Percentiles rank a stretch among this genome's conserved stretches.
phyloP scores from a whole-genome alignment of 1,140 invertebrate species.

The Pogonomyrmex barbatus region DNA sequence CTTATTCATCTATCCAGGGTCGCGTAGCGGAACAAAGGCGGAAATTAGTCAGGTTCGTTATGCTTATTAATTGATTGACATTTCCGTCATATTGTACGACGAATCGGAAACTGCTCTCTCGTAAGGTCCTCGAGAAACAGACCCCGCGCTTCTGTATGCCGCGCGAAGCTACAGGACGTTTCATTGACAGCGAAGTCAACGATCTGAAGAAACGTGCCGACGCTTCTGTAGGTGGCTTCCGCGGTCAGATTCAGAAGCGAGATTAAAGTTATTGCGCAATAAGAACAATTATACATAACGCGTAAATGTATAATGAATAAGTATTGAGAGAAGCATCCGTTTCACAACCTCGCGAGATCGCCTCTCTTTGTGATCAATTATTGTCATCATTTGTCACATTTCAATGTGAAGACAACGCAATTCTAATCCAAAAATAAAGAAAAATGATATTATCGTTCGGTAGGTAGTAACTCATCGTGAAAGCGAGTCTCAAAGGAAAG shows the following conservation, averaged over 20 bases:
- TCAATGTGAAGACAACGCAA: neutral
- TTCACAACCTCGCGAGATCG: neutral
- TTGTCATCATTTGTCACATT: neutral
- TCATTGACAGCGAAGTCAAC: constrained; percentile 46
- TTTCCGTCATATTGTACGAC: constrained; percentile 85
- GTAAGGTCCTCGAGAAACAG: constrained; percentile 76
- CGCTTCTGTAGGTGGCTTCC: constrained; percentile 3
- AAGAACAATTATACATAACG: neutral
- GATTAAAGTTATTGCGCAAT: neutral
- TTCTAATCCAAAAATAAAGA: neutral
- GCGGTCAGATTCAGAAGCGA: neutral
- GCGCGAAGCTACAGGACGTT: constrained; percentile 11
- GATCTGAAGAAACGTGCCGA: constrained; percentile 44
- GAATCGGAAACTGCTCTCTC: constrained; percentile 79
- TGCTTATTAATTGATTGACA: constrained; percentile 87
- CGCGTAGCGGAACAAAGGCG: constrained; percentile 81
- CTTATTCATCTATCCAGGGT: constrained; percentile 83
- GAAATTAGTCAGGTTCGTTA: constrained; percentile 86
- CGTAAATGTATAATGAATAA: neutral
- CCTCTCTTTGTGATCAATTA: neutral
- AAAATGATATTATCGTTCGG: neutral
- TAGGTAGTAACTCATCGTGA: neutral
- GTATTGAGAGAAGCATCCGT: neutral
- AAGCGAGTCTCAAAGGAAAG: neutral
- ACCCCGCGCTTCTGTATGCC: neutral